These are phyloP conservation scores for Pantala flavescens DNA, from an alignment of 1,140 invertebrate species.

Conservation along the genomic window DNA sequence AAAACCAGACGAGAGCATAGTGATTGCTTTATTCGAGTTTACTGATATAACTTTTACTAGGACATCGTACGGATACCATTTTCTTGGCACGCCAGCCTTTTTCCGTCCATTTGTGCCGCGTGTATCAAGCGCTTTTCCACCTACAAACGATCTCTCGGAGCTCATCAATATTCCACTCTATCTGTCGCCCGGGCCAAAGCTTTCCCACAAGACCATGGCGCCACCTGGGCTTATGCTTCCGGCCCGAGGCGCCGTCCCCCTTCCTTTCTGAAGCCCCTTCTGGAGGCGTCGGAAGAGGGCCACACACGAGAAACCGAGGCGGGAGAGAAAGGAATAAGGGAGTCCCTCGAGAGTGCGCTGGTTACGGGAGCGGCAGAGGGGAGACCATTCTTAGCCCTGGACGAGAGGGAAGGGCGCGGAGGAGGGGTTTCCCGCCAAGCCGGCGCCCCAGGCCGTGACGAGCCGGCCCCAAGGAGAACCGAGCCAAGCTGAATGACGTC, in stretches of 20 bases:
- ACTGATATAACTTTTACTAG: too few relatives aligned
- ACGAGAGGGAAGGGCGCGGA: neutral
- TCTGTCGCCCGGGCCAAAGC: slow-evolving; percentile 5
- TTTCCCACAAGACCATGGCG: neutral
- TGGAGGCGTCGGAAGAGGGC: neutral
- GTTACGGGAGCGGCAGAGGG: neutral
- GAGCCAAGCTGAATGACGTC: slow-evolving; percentile 1
- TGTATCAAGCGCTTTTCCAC: neutral
- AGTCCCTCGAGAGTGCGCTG: neutral
- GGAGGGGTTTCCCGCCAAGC: slow-evolving; percentile 1
- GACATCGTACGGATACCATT: too few relatives aligned
- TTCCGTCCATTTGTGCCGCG: too few relatives aligned
- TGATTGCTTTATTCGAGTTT: too few relatives aligned
- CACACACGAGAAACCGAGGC: neutral
- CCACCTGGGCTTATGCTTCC: neutral
- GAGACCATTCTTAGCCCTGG: neutral
- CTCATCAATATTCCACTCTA: slow-evolving; percentile 9
- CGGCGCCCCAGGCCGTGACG: slow-evolving; percentile 2
- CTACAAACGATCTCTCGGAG: neutral
- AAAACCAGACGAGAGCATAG: too few relatives aligned
- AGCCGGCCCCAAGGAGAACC: neutral
- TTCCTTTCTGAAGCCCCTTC: neutral
- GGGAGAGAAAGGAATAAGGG: neutral
- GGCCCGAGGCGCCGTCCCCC: neutral
- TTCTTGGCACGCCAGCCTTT: too few relatives aligned